phyloP scores from a whole-genome alignment of 2,797 vertebrate genomes.

The Pipistrellus nathusii region DNA sequence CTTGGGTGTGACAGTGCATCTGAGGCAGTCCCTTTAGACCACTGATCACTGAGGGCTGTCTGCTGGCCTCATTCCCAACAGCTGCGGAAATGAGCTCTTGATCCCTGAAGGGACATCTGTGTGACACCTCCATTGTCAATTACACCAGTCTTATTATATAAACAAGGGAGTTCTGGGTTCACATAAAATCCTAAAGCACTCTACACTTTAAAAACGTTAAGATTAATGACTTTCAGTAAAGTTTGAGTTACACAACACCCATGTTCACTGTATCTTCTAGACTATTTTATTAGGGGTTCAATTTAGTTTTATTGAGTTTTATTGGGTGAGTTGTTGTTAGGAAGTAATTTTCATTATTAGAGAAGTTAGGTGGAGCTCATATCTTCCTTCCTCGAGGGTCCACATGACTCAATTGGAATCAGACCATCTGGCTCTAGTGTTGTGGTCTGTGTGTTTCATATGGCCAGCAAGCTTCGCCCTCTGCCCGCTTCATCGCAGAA shows the following conservation, averaged over 20 bases:
- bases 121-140: too few relatives aligned
- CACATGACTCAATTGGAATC: neutral
- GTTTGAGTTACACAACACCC: neutral
- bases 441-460: rapidly evolving
- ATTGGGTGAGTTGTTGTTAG: neutral
- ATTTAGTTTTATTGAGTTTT: constrained; percentile 66
- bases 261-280: neutral
- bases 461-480: neutral
- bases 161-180: rapidly evolving
- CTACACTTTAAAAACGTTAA: neutral
- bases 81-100: neutral
- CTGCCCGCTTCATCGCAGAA: rapidly evolving
- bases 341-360: constrained; percentile 72
- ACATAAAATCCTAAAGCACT: rapidly evolving
- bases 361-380: constrained; percentile 50
- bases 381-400: constrained; percentile 69
- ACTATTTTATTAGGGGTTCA: constrained; percentile 31
- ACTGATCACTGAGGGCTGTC: rapidly evolving
- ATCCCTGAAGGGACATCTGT: neutral
- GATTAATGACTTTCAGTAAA: neutral
- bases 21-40: rapidly evolving
- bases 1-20: rapidly evolving
- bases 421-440: rapidly evolving
- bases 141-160: rapidly evolving
- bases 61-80: neutral